Conservation (phyloP, 2,113 vertebrate genomes). For the Numida meleagris region DNA sequence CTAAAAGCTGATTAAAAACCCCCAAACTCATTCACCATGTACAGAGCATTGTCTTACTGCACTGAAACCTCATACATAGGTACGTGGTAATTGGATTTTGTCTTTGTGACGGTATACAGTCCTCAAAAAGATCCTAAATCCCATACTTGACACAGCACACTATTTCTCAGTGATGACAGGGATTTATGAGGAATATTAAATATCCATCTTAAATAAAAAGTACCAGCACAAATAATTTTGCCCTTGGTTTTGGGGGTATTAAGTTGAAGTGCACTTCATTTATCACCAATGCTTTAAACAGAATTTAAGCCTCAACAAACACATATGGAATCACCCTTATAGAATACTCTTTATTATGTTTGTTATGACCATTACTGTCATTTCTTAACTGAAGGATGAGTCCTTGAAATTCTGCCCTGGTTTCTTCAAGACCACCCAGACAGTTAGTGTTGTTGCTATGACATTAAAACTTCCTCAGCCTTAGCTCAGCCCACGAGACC, state of each 20-base stretch:
- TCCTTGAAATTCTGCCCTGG: neutral
- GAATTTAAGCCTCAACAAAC: neutral
- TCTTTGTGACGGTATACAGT: neutral
- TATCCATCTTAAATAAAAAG: neutral
- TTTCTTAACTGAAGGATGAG: neutral
- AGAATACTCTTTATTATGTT: neutral
- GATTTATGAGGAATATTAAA: neutral
- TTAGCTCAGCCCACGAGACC: neutral
- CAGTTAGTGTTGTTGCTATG: neutral
- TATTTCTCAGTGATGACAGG: neutral
- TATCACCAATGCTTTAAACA: neutral
- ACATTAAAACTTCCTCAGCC: neutral
- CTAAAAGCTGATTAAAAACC: neutral
- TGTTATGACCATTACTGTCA: neutral
- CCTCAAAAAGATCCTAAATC: neutral
- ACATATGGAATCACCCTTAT: neutral
- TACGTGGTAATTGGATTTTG: neutral
- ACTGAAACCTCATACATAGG: neutral
- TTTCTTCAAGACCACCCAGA: conserved; percentile 35
- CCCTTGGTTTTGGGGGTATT: neutral
- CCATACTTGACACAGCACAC: neutral
- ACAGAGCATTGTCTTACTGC: neutral
- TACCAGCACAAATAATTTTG: neutral
- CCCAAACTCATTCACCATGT: neutral
- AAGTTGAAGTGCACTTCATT: neutral